A percentile compares a stretch with the other conserved stretches of the same genome.
These are phyloP conservation scores for Clostera curtula DNA, from an alignment of 2,888 invertebrate species.

Conservation along the genomic window DNA sequence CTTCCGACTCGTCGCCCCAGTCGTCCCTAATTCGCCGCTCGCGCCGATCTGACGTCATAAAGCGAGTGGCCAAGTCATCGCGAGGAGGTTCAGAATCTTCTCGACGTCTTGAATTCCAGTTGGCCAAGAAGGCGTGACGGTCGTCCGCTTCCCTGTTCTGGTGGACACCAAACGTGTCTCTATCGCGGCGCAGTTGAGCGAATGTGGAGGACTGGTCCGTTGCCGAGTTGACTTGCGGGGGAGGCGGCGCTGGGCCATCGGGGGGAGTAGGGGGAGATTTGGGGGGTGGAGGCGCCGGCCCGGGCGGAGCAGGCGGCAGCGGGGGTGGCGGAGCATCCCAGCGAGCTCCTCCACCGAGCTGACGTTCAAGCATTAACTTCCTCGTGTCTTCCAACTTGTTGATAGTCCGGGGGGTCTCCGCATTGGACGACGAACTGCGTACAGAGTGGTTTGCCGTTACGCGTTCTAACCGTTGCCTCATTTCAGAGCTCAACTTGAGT, in stretches of 20 bases:
- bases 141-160: conserved; percentile 77
- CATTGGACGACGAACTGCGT: conserved; percentile 81
- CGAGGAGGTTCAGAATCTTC: conserved; percentile 54
- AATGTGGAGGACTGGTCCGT: conserved; percentile 71
- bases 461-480: conserved; percentile 91
- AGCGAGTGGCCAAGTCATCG: conserved; percentile 60
- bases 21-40: conserved; percentile 49
- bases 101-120: conserved; percentile 64
- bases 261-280: conserved; percentile 73
- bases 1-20: conserved; percentile 63
- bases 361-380: conserved; percentile 88
- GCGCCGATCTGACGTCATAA: conserved; percentile 56
- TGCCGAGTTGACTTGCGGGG: conserved; percentile 64
- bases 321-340: conserved; percentile 82
- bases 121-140: conserved; percentile 67
- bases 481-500: conserved; percentile 91
- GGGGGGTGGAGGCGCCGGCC: conserved; percentile 79
- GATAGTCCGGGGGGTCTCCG: conserved; percentile 81
- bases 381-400: conserved; percentile 91
- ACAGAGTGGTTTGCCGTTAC: conserved; percentile 93
- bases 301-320: conserved; percentile 75
- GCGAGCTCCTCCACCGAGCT: conserved; percentile 80
- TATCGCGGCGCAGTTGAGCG: conserved; percentile 80
- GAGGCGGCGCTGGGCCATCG: conserved; percentile 77
- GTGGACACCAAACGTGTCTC: conserved; percentile 83